Percentiles rank a stretch among this genome's conserved stretches.
Evolutionary conservation across 1,140 invertebrate genomes (phyloP).

Genomic region (Neodiprion pinetum): DNA sequence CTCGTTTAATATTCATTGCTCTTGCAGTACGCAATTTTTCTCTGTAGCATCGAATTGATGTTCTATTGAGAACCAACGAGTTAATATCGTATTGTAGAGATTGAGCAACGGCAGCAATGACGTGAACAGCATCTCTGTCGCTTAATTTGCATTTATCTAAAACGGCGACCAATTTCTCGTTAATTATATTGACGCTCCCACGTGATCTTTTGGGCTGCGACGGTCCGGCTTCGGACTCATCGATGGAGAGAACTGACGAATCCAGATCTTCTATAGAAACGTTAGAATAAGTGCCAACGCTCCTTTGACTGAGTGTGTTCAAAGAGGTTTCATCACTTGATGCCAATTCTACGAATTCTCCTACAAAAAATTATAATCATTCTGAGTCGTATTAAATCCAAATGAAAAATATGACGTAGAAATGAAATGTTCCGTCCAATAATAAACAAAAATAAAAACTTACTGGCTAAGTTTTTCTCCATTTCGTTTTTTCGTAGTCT

Average conservation of each 20-base stretch:
- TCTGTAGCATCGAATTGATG: conserved; percentile 7
- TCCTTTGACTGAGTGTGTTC: not conserved
- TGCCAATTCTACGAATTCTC: not conserved
- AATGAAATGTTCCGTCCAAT: no score
- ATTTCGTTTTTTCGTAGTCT: conserved; percentile 19
- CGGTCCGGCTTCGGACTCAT: conserved; percentile 22
- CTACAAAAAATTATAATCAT: no score
- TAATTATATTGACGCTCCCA: conserved; percentile 15
- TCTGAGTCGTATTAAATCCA: no score
- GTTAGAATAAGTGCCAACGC: conserved; percentile 16
- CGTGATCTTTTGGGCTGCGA: conserved; percentile 22
- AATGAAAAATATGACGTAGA: no score
- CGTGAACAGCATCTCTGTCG: conserved; percentile 27
- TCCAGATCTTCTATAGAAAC: conserved; percentile 17
- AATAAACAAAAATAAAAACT: not conserved
- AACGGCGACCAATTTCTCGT: conserved; percentile 28
- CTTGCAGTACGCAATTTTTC: conserved; percentile 7
- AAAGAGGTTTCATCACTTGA: not conserved
- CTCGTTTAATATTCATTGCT: conserved; percentile 1
- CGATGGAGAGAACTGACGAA: conserved; percentile 13
- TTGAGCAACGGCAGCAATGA: conserved; percentile 26
- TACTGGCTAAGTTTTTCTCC: conserved; percentile 22
- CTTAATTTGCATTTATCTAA: conserved; percentile 26
- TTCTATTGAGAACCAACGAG: conserved; percentile 18
- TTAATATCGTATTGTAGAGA: conserved; percentile 15